Percentiles rank a stretch among this genome's conserved stretches.
Evolutionary conservation across 2,113 vertebrate genomes (phyloP).

Genomic region (Nannobrachium achirus): DNA sequence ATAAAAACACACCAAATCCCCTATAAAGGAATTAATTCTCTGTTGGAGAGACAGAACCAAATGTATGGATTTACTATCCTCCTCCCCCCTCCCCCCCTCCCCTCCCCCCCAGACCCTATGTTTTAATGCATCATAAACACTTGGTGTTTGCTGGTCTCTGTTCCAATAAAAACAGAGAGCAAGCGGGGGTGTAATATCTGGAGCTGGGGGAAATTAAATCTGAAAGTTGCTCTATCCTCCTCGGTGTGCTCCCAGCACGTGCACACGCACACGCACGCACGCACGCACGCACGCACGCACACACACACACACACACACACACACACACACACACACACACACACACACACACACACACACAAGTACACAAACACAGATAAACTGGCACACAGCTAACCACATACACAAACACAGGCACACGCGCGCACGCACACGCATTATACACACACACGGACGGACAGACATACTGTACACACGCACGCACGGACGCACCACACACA

Average conservation of each 20-base stretch:
- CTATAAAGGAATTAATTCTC: slow-evolving; percentile 63
- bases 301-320: slow-evolving; percentile 22
- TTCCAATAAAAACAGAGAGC: slow-evolving; percentile 78
- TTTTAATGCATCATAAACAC: slow-evolving; percentile 81
- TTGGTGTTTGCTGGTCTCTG: slow-evolving; percentile 76
- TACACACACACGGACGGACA: background rate
- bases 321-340: slow-evolving; percentile 17
- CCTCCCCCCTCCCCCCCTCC: background rate
- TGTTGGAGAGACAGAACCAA: slow-evolving; percentile 51
- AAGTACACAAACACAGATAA: background rate
- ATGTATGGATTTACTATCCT: slow-evolving; percentile 6
- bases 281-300: slow-evolving; percentile 14
- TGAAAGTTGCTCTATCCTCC: slow-evolving; percentile 76
- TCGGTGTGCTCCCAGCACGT: slow-evolving; percentile 44
- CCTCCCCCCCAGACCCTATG: slow-evolving; percentile 15
- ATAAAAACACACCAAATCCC: slow-evolving; percentile 56
- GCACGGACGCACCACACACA: background rate
- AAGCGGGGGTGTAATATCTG: slow-evolving; percentile 78
- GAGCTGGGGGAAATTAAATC: slow-evolving; percentile 81
- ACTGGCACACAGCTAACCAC: no score
- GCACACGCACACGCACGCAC: background rate
- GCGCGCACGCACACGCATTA: background rate
- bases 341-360: slow-evolving; percentile 33
- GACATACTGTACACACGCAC: slow-evolving; percentile 4
- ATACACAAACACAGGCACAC: background rate